Evolutionary conservation across 2,797 vertebrate genomes (phyloP).

Genomic region (Manis pentadactyla): DNA sequence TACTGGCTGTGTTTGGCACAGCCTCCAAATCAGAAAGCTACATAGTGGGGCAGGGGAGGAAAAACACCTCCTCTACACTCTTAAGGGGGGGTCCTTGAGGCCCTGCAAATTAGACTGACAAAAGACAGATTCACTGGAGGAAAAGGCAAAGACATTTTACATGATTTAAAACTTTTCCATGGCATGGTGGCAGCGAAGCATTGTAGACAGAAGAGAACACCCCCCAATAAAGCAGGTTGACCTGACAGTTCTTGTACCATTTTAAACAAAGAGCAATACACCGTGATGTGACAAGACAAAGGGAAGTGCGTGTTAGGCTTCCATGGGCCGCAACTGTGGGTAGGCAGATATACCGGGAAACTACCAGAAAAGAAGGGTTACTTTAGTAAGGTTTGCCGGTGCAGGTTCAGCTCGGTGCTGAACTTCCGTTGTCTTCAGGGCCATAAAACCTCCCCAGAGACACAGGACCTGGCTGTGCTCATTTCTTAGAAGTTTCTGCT

Average conservation of each 20-base stretch:
- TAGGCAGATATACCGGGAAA: background rate
- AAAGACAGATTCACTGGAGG: background rate
- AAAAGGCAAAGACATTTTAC: background rate
- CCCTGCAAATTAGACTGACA: background rate
- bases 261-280: background rate
- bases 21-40: background rate
- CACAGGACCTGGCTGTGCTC: too few species aligned
- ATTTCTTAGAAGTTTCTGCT: background rate
- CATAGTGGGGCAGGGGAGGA: rapidly evolving
- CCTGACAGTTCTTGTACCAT: too few species aligned
- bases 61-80: background rate
- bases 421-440: background rate
- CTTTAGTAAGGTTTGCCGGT: too few species aligned
- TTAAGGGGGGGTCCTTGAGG: rapidly evolving
- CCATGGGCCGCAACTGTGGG: background rate
- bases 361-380: background rate
- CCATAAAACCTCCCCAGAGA: background rate
- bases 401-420: rapidly evolving
- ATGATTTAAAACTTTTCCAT: background rate
- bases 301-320: background rate
- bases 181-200: background rate
- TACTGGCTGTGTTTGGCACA: rapidly evolving
- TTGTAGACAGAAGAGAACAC: too few species aligned
- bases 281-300: background rate
- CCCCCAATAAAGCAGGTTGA: background rate